Conservation (phyloP, 1,140 invertebrate genomes). For the Teleopsis dalmanni region DNA sequence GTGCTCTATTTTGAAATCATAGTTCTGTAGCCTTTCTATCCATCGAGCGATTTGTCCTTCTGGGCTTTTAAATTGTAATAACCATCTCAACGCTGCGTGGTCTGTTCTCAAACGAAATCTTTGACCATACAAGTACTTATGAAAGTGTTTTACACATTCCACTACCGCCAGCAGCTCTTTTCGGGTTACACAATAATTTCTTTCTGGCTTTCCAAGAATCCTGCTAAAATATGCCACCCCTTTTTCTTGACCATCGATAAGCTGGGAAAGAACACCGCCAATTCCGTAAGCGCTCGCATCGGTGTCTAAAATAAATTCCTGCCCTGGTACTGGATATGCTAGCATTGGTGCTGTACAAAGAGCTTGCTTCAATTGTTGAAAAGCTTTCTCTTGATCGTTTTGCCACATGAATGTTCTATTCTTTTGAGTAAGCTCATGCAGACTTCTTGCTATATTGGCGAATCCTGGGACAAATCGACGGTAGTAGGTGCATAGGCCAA, state of each 20-base stretch:
- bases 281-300: conserved; percentile 14
- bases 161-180: conserved; percentile 23
- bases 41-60: conserved; percentile 6
- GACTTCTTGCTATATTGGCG: background rate
- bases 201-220: conserved; percentile 37
- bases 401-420: background rate
- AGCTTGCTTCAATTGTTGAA: background rate
- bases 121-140: conserved; percentile 17
- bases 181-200: conserved; percentile 23
- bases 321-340: background rate
- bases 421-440: background rate
- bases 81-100: conserved; percentile 22
- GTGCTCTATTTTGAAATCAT: conserved; percentile 1
- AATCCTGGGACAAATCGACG: too few species aligned
- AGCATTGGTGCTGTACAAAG: conserved; percentile 2
- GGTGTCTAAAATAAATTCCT: conserved; percentile 19
- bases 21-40: conserved; percentile 1
- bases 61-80: conserved; percentile 21
- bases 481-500: conserved; percentile 1
- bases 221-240: conserved; percentile 27
- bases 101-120: conserved; percentile 19
- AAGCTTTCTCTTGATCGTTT: background rate
- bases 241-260: conserved; percentile 17
- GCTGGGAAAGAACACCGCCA: conserved; percentile 18
- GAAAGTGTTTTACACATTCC: conserved; percentile 20